A percentile compares a stretch with the other conserved stretches of the same genome.
Evolutionary conservation across 2,797 vertebrate genomes (phyloP).

Genomic region (Lateolabrax maculatus): DNA sequence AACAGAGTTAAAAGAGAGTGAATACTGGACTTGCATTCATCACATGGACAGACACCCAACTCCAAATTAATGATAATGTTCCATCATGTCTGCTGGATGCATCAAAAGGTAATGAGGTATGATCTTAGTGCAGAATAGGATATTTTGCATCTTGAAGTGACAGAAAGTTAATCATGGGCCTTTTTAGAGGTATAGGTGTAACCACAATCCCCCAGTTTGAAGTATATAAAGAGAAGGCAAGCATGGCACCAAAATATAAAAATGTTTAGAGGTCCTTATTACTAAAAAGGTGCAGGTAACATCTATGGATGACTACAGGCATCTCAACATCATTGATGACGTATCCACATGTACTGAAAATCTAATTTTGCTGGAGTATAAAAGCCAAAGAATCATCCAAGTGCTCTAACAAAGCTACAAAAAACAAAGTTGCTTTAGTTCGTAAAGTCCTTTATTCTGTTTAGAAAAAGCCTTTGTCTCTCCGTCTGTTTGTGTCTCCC

Average conservation of each 20-base stretch:
- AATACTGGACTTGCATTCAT: too few relatives aligned
- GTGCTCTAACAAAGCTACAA: neutral
- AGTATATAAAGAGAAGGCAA: too few relatives aligned
- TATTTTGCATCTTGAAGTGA: too few relatives aligned
- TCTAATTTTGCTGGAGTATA: neutral
- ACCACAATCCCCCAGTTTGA: too few relatives aligned
- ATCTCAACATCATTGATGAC: neutral
- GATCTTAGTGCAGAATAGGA: too few relatives aligned
- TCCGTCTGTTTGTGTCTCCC: neutral
- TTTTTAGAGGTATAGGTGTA: too few relatives aligned
- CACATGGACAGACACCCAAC: too few relatives aligned
- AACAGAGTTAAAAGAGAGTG: too few relatives aligned
- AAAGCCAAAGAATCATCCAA: neutral
- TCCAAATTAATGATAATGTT: too few relatives aligned
- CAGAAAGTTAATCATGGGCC: too few relatives aligned
- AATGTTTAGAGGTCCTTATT: neutral
- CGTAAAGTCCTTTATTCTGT: neutral
- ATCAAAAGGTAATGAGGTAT: too few relatives aligned
- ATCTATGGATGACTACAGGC: neutral
- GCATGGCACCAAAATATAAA: neutral
- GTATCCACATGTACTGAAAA: neutral
- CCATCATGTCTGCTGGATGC: too few relatives aligned
- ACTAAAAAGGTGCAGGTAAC: neutral
- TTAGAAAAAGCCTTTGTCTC: neutral
- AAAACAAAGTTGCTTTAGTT: neutral